Base-by-base conservation (phyloP, 2,888 invertebrate species). In the Incurvaria masculella region DNA sequence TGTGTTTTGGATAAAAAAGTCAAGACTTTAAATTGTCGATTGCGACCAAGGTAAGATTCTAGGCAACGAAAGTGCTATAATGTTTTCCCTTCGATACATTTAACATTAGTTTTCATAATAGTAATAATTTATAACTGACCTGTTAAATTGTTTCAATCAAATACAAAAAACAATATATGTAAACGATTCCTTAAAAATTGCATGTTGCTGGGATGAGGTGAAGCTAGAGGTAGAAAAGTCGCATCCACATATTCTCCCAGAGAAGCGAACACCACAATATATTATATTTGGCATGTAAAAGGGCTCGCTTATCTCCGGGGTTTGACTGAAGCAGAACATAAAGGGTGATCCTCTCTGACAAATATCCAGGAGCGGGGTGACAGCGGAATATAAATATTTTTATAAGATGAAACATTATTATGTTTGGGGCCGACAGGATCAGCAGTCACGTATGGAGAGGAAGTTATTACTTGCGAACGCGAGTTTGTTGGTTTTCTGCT, bases 201-300 rank as follows among this genome's bases (percentile, higher is more conserved):
- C n/a, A n/a, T n/a, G n/a, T n/a, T n/a, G n/a, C n/a, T n/a, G n/a
- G n/a, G n/a, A n/a, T n/a, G n/a, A n/a, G n/a, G n/a, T n/a, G n/a
- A n/a, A n/a, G n/a, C n/a, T n/a, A n/a, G n/a, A n/a, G n/a, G n/a
- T n/a, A n/a, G n/a, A n/a, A n/a, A 38, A 50, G 51, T 40, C 58
- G 54, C 63, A 59, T 75, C 76, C 69, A 72, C 54, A 53, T 62
- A 68, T 50, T 54, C 61, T 66, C 59, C 56, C 59, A 55, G 48
- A 62, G 71, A 72, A 72, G 74, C 74, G 73, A 69, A 75, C 74
- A 74, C 72, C 74, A 76, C 75, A 76, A 78, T 78, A 78, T 78
- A 76, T 78, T 76, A 78, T 78, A 78, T 78, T 78, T 75, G 78
- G 74, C 78, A 75, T 78, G 78, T 78, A 76, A 78, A 78, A 78